Percentiles rank a stretch among this genome's conserved stretches.
These are phyloP conservation scores for Siderastrea radians DNA, from an alignment of 92 coral and sea anemone species.

Conservation along the genomic window DNA sequence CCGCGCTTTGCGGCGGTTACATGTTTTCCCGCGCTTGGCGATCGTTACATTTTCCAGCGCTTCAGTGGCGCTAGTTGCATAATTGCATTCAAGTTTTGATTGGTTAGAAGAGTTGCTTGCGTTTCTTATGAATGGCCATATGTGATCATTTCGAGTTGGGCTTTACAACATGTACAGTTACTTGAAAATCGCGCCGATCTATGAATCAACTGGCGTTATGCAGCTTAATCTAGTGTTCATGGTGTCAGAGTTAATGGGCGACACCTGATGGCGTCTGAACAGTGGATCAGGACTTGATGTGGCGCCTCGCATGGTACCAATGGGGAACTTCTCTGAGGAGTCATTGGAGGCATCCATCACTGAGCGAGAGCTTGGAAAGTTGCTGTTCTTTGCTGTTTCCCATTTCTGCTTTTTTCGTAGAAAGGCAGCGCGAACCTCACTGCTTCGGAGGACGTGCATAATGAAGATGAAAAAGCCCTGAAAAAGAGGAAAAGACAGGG, in stretches of 20 bases:
- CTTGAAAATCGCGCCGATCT: neutral
- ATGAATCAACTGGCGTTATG: neutral
- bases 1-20: neutral
- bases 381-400: constrained; percentile 19
- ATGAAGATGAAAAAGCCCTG: constrained; percentile 77
- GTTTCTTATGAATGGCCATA: too few relatives aligned
- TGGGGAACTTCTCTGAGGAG: neutral
- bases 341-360: constrained; percentile 9
- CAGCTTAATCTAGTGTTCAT: constrained; percentile 26
- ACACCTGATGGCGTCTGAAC: constrained; percentile 31
- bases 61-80: too few relatives aligned
- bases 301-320: neutral
- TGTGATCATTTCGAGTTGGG: too few relatives aligned
- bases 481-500: neutral
- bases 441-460: constrained; percentile 70
- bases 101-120: too few relatives aligned
- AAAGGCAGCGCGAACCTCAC: constrained; percentile 55
- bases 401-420: constrained; percentile 49
- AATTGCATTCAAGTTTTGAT: too few relatives aligned
- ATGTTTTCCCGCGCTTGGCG: neutral
- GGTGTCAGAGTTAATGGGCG: constrained; percentile 8
- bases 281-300: constrained; percentile 15
- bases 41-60: too few relatives aligned
- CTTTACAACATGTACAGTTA: too few relatives aligned
- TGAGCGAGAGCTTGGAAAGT: constrained; percentile 23